A percentile compares a stretch with the other conserved stretches of the same genome.
Evolutionary conservation across 1,140 invertebrate species (phyloP).

Genomic region (Leptopilina boulardi): DNA sequence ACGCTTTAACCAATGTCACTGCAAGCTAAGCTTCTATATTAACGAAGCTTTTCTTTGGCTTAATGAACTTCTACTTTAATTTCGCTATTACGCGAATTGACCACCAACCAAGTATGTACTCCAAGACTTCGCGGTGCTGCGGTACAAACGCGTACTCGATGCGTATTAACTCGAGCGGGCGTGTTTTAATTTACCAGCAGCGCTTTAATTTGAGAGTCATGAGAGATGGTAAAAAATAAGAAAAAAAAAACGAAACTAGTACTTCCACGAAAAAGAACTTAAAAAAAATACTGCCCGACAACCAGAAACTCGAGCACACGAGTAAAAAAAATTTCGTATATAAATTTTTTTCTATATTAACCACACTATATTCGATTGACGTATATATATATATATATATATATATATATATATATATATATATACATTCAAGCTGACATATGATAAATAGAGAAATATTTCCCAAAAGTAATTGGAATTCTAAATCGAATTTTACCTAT

Average conservation of each 20-base stretch:
- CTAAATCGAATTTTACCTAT: too few species aligned
- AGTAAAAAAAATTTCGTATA: background rate
- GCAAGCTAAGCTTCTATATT: constrained; percentile 11
- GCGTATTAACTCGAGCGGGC: constrained; percentile 25
- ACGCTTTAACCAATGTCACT: constrained; percentile 23
- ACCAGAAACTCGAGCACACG: background rate
- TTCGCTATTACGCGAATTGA: constrained; percentile 30
- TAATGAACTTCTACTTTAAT: constrained; percentile 27
- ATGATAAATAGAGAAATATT: too few species aligned
- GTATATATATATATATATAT: too few species aligned
- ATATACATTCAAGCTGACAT: too few species aligned
- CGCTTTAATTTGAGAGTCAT: constrained; percentile 16
- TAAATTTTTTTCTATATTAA: too few species aligned
- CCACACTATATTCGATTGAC: too few species aligned
- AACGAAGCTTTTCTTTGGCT: constrained; percentile 31
- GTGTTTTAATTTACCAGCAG: constrained; percentile 10
- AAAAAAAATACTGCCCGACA: background rate
- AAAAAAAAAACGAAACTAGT: too few species aligned
- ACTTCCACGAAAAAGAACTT: background rate
- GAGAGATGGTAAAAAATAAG: constrained; percentile 1
- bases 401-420: too few species aligned
- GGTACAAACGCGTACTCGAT: constrained; percentile 16
- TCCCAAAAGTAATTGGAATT: too few species aligned
- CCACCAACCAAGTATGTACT: constrained; percentile 19
- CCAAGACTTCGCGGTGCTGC: too few species aligned